Evolutionary conservation across 2,888 invertebrate species (phyloP).

Genomic region (Drosophila limbata): DNA sequence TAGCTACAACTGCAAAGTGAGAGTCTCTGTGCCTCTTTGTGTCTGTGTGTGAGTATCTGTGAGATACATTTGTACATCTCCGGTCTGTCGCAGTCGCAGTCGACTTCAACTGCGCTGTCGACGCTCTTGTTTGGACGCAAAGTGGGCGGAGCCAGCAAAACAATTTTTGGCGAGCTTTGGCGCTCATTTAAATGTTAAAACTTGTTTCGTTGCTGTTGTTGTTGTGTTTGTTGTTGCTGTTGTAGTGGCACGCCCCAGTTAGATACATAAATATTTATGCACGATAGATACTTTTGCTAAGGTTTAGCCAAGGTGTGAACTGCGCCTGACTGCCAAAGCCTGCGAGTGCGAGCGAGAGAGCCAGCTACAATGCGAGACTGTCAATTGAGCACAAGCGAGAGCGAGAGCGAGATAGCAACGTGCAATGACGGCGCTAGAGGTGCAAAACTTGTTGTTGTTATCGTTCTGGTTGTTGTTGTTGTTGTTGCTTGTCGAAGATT

Average conservation of each 20-base stretch:
- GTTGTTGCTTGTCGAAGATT: slow-evolving; percentile 51
- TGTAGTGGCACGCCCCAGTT: slow-evolving; percentile 82
- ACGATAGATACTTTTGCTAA: slow-evolving; percentile 77
- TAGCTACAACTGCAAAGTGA: slow-evolving; percentile 24
- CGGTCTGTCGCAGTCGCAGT: slow-evolving; percentile 2
- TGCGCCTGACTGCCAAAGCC: slow-evolving; percentile 46
- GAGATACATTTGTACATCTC: slow-evolving; percentile 25
- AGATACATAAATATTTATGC: slow-evolving; percentile 82
- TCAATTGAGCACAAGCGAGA: neutral
- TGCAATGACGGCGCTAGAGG: slow-evolving; percentile 39
- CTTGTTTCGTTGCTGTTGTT: slow-evolving; percentile 49
- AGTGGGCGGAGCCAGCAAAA: slow-evolving; percentile 79
- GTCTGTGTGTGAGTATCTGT: slow-evolving; percentile 28
- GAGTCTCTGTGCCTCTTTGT: slow-evolving; percentile 18
- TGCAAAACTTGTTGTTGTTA: slow-evolving; percentile 53
- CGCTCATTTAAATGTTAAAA: slow-evolving; percentile 75
- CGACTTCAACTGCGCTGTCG: slow-evolving; percentile 46
- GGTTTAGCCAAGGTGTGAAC: slow-evolving; percentile 75
- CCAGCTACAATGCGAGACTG: slow-evolving; percentile 12
- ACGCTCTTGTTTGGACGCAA: slow-evolving; percentile 52
- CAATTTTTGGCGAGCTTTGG: slow-evolving; percentile 67
- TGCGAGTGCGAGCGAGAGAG: slow-evolving; percentile 21
- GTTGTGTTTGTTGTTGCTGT: slow-evolving; percentile 44
- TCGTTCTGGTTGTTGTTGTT: slow-evolving; percentile 35
- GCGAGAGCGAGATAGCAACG: slow-evolving; percentile 28